Percentiles rank a stretch among this genome's conserved stretches.
phyloP scores from a whole-genome alignment of 2,888 invertebrate species.

The Drosophila fulvimacula region DNA sequence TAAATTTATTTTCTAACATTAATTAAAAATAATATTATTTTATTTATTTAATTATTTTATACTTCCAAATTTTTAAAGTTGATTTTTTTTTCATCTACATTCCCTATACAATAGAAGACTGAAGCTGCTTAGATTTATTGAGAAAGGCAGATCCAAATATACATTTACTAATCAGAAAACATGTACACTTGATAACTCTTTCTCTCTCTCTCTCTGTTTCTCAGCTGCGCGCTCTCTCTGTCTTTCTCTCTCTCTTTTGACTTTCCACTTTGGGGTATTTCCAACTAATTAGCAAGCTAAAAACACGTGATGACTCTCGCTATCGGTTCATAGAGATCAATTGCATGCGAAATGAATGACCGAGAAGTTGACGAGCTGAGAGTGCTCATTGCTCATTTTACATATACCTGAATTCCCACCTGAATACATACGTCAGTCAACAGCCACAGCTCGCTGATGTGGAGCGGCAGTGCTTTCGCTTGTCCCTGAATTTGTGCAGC shows the following conservation, averaged over 20 bases:
- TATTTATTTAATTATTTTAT: too few species aligned
- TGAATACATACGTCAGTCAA: not conserved
- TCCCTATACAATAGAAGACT: too few species aligned
- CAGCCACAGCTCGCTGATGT: conserved; percentile 1
- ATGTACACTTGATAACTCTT: not conserved
- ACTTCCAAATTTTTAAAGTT: too few species aligned
- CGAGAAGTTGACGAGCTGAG: conserved; percentile 20
- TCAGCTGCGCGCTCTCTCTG: not conserved
- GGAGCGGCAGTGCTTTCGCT: conserved; percentile 16
- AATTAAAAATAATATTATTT: too few species aligned
- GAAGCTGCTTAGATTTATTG: too few species aligned
- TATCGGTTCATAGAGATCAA: conserved; percentile 69
- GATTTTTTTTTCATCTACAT: too few species aligned
- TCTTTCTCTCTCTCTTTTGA: too few species aligned
- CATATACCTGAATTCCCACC: not conserved
- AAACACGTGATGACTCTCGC: conserved; percentile 70
- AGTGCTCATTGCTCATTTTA: not conserved
- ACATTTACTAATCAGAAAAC: not conserved
- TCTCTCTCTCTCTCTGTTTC: not conserved
- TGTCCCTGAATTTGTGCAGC: conserved; percentile 79
- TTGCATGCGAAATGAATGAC: conserved; percentile 44
- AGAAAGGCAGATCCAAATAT: not conserved
- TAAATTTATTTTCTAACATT: too few species aligned
- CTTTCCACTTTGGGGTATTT: conserved; percentile 52
- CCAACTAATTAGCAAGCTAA: conserved; percentile 55